phyloP scores from a whole-genome alignment of 2,888 invertebrate species.

The Tipula unca region DNA sequence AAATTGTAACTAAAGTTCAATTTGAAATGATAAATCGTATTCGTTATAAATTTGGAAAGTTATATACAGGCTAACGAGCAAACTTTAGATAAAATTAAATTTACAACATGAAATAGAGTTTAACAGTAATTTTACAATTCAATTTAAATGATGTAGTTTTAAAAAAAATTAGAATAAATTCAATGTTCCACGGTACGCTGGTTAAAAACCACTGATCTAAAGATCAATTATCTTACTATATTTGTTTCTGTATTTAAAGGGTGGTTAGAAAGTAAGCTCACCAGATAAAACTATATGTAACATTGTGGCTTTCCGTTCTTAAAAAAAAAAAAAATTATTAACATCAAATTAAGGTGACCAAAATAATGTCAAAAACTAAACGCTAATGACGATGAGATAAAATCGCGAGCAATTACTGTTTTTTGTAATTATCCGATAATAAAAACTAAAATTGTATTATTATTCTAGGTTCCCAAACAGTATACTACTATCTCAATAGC shows the following conservation, averaged over 20 bases:
- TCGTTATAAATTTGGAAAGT: no score
- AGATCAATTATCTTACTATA: neutral
- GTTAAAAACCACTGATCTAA: neutral
- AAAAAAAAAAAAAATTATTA: neutral
- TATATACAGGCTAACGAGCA: no score
- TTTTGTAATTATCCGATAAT: neutral
- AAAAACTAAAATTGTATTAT: neutral
- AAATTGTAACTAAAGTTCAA: no score
- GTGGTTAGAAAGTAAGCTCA: neutral
- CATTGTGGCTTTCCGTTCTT: neutral
- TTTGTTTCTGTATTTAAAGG: neutral
- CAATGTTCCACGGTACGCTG: no score
- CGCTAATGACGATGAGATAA: neutral
- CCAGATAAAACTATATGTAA: neutral
- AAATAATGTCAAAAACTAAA: neutral
- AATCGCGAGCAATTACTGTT: neutral
- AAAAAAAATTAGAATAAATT: no score
- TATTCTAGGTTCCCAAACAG: neutral
- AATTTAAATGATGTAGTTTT: no score
- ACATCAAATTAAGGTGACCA: neutral
- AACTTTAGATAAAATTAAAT: no score
- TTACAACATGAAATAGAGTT: no score
- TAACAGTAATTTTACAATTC: no score
- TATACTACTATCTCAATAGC: neutral
- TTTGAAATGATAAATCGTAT: no score